Evolutionary conservation across 2,113 vertebrate species (phyloP), one percentile per base, ranked within the genome.

Genomic region (Pterocles orientalis): DNA sequence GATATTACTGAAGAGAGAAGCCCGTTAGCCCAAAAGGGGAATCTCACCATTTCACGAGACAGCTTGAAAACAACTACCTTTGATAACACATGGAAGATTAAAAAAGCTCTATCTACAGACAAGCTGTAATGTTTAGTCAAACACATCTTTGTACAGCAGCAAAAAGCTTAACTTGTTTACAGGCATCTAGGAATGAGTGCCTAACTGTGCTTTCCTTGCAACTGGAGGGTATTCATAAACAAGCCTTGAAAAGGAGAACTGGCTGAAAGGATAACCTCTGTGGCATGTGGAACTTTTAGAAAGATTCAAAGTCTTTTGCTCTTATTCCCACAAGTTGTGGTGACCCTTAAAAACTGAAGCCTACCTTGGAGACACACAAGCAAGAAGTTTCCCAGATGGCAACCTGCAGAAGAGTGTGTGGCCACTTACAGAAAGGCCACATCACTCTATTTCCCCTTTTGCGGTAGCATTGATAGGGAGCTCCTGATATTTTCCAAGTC

Each of bases 371-470:
- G 48, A 76, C 65, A 57, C 6, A 6, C 0, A 1, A 84, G 41
- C 1, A 2, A 33, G 28, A 53, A 18, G 76, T 45, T 78, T 61
- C n/a, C 24, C 20, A 57, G 15, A 13, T 9, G 8, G 39, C 2
- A 78, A 17, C 7, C 28, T 45, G 18, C 41, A 68, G n/a, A 69
- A 60, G 19, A 29, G 23, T 8, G 13, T 11, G 3, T 14, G 39
- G 24, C 10, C 24, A 47, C 53, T 53, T 23, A 43, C 21, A 41
- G n/a, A 65, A 47, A 64, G 33, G 28, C 21, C 33, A 15, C 0
- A 0, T 4, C 45, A 25, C 2, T 28, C 25, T 28, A 3, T 61
- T 65, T 47, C 34, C 60, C 25, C 8, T 70, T 61, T 34, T 10
- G 33, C 14, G 8, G 21, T 6, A 85, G 19, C 8, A 6, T 0